Conservation (phyloP, 1,140 invertebrate species). For the Anastatus disparis region DNA sequence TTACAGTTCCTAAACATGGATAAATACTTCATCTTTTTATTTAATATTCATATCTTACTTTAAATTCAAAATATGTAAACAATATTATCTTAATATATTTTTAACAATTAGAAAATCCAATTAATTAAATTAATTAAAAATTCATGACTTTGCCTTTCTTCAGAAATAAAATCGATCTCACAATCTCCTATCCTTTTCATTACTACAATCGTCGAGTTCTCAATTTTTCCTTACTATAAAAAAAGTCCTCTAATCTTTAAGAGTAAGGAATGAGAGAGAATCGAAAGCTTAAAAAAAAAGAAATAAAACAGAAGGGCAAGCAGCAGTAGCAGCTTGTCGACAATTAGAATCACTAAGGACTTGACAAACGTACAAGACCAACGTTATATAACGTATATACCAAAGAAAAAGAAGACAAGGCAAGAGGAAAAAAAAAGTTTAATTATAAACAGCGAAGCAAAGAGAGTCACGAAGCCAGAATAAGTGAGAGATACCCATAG, state of each 20-base stretch:
- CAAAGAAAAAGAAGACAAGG: conserved; percentile 29
- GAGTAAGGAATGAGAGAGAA: conserved; percentile 1
- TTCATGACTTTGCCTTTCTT: not conserved
- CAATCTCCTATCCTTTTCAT: not conserved
- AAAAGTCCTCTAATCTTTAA: conserved; percentile 45
- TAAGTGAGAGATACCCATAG: no score
- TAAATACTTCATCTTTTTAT: no score
- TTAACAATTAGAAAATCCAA: no score
- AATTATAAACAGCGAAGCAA: conserved; percentile 60
- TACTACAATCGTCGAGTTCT: conserved; percentile 8
- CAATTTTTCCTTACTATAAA: conserved; percentile 29
- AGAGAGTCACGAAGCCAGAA: conserved; percentile 41
- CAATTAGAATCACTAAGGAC: conserved; percentile 67
- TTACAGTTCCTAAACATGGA: no score
- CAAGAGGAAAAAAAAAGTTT: conserved; percentile 55
- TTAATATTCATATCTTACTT: no score
- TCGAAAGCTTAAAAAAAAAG: not conserved
- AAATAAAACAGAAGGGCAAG: not conserved
- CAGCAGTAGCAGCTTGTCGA: conserved; percentile 45
- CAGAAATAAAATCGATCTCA: conserved; percentile 19
- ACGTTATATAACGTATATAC: no score
- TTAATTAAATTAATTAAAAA: no score
- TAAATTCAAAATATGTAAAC: no score
- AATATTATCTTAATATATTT: no score
- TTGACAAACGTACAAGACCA: conserved; percentile 45